Evolutionary conservation across 2,113 vertebrate species (phyloP).

Genomic region (Nettapus auritus): DNA sequence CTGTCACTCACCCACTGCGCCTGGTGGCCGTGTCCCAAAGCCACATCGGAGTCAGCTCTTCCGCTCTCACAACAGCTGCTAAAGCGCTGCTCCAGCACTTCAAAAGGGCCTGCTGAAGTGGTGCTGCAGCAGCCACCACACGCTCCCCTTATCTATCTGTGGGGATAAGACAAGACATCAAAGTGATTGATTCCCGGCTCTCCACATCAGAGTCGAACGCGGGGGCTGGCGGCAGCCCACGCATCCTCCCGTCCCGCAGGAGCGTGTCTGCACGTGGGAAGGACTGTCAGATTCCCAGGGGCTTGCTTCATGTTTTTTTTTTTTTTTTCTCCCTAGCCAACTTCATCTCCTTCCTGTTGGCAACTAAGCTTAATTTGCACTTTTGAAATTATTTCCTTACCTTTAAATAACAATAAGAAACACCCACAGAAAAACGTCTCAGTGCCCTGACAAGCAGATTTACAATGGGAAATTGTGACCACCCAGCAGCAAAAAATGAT

Average conservation of each 20-base stretch:
- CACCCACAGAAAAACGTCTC: conserved; percentile 7
- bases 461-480: conserved; percentile 41
- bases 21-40: background rate
- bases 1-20: fast-evolving
- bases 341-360: conserved; percentile 33
- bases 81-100: conserved; percentile 48
- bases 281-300: conserved; percentile 26
- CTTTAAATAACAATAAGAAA: conserved; percentile 57
- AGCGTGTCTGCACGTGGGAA: background rate
- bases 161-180: conserved; percentile 74
- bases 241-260: background rate
- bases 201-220: background rate
- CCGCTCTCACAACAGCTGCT: conserved; percentile 9
- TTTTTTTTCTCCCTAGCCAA: background rate
- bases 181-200: conserved; percentile 69
- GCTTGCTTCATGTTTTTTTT: background rate
- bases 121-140: conserved; percentile 23
- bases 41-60: conserved; percentile 43
- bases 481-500: conserved; percentile 14
- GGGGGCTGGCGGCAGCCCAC: background rate
- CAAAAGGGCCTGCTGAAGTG: conserved; percentile 59
- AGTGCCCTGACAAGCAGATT: conserved; percentile 31
- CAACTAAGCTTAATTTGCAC: background rate
- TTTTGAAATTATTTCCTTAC: conserved; percentile 37
- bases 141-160: conserved; percentile 31